Base-by-base conservation (phyloP, 2,888 invertebrate genomes). In the Sthenelais limicola region DNA sequence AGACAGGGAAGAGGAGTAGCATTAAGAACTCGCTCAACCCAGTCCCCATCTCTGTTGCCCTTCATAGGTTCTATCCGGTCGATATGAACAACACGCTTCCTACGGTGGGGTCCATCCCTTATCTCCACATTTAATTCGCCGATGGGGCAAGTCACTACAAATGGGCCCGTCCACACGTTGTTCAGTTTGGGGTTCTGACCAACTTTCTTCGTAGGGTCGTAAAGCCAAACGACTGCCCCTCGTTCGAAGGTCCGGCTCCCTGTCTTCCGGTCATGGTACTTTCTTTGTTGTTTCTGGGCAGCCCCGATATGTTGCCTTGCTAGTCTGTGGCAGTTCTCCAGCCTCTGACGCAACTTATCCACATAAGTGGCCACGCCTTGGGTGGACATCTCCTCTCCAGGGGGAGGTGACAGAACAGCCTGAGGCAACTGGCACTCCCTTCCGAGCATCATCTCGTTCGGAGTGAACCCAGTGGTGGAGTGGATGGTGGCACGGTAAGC, bases 401-500 rank as follows among this genome's bases (percentile, higher is more conserved):
- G 24, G 9, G 4, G 4, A 7, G 28, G 54, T 5, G 9, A 5
- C 7, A 9, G 15, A 4, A 56, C 72, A 33, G 78, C 73, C n/a
- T 77, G 15, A 12, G 78, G 77, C 9, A 80, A 52, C 1, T 35
- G 62, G 5, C 77, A 48, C 15, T 81, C 76, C 9, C 75, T 35
- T 0, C 76, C 76, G 38, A 68, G 62, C 49, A 77, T 49, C 1
- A 76, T 52, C 15, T 32, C 62, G 38, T 76, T 78, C 7, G 80
- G 81, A 3, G 75, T 75, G 48, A 76, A 58, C 0, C 71, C 68
- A 9, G 80, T 81, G 7, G 72, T 71, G 3, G 75, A 33, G 32
- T 82, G 75, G 3, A 67, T 33, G 5, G 72, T 75, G 1, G 76
- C 70, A 21, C 80, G 75, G 67, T 81, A 81, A 1, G 79, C 80